phyloP scores from a whole-genome alignment of 2,888 invertebrate species.

The Creontiades dilutus region DNA sequence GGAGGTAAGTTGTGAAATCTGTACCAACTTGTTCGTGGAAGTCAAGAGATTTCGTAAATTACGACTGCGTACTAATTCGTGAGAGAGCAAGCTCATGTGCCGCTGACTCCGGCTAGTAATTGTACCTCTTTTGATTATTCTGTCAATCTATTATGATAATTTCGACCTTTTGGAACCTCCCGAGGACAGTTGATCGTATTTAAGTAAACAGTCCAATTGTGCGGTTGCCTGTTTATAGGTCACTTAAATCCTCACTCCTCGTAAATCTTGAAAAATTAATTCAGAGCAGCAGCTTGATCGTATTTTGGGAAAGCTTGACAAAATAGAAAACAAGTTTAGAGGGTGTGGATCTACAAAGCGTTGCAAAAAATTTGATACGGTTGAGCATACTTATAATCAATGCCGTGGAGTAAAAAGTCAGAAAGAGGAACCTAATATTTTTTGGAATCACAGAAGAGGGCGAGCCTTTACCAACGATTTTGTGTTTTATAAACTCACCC shows the following conservation, averaged over 20 bases:
- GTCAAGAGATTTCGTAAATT: background rate
- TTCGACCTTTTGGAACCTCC: too few relatives aligned
- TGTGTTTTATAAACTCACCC: background rate
- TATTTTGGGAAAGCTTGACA: conserved; percentile 16
- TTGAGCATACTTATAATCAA: background rate
- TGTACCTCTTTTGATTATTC: too few relatives aligned
- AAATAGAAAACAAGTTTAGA: background rate
- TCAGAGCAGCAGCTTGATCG: background rate
- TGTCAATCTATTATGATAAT: too few relatives aligned
- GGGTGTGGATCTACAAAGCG: background rate
- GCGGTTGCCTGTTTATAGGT: background rate
- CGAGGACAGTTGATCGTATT: too few relatives aligned
- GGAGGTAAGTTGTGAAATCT: too few relatives aligned
- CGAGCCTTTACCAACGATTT: background rate
- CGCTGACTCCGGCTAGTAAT: too few relatives aligned
- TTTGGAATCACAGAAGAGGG: conserved; percentile 13
- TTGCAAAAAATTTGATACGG: conserved; percentile 17
- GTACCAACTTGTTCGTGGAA: background rate
- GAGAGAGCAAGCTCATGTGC: too few relatives aligned
- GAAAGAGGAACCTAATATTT: conserved; percentile 28
- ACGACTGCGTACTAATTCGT: background rate
- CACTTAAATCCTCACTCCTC: too few relatives aligned
- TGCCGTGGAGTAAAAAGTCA: background rate
- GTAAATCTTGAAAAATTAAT: background rate
- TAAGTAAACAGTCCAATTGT: background rate